A percentile compares a stretch with the other conserved stretches of the same genome.
Conservation (phyloP, 2,888 invertebrate species). For the Drosophila longiperda region DNA sequence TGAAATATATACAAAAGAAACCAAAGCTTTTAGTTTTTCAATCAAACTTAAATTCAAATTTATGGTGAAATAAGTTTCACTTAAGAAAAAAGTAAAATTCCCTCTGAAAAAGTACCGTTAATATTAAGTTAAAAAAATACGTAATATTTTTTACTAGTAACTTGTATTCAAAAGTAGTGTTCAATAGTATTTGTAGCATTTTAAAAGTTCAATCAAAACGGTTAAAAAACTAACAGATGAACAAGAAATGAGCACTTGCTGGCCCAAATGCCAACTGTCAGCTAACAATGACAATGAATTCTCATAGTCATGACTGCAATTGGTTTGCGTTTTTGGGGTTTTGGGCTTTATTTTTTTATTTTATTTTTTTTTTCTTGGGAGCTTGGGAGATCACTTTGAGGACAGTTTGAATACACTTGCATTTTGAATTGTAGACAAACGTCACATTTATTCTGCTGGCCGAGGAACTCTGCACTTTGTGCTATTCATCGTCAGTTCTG, state of each 20-base stretch:
- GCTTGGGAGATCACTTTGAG: slow-evolving; percentile 13
- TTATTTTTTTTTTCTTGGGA: neutral
- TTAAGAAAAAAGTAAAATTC: too few species aligned
- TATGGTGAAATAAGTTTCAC: neutral
- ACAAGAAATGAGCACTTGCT: neutral
- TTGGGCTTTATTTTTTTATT: neutral
- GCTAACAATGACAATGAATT: slow-evolving; percentile 4
- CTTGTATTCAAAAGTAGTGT: neutral
- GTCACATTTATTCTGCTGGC: slow-evolving; percentile 33
- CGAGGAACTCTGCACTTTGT: slow-evolving; percentile 25
- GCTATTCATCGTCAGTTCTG: slow-evolving; percentile 9
- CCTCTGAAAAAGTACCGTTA: neutral
- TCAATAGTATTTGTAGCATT: neutral
- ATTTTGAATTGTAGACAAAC: slow-evolving; percentile 49
- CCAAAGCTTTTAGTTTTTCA: neutral
- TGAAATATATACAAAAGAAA: neutral
- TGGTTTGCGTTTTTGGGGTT: slow-evolving; percentile 4
- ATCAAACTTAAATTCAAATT: neutral
- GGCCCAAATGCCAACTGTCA: neutral
- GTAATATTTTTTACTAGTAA: neutral
- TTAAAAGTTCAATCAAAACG: neutral
- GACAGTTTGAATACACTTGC: slow-evolving; percentile 26
- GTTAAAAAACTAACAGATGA: neutral
- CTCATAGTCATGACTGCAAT: slow-evolving; percentile 4
- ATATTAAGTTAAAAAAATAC: neutral